Conservation (phyloP, 92 coral and sea anemone genomes). For the Palythoa caribaeorum region DNA sequence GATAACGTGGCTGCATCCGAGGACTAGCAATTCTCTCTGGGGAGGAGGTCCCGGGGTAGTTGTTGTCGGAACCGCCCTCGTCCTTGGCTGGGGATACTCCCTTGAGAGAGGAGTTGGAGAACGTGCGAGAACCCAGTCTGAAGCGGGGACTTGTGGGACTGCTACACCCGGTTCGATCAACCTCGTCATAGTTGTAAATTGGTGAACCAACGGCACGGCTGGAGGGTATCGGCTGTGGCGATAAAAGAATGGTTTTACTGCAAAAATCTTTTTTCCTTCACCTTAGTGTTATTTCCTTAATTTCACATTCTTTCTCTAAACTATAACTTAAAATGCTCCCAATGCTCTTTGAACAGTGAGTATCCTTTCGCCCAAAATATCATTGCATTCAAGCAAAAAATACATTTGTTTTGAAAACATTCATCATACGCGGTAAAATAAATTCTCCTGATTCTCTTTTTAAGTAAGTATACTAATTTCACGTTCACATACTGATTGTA, state of each 20-base stretch:
- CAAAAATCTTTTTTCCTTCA: not conserved
- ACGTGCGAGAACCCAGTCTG: conserved; percentile 92
- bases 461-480: no score
- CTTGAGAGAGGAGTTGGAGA: conserved; percentile 86
- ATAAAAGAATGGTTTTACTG: not conserved
- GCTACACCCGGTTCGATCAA: conserved; percentile 59
- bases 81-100: conserved; percentile 65
- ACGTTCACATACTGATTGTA: no score
- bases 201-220: conserved; percentile 70
- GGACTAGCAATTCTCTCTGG: conserved; percentile 36
- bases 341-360: no score
- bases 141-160: conserved; percentile 80
- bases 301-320: not conserved
- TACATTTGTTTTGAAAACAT: no score
- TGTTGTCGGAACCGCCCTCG: conserved; percentile 39
- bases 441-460: no score
- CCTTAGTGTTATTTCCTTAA: not conserved
- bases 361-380: no score
- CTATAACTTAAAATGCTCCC: no score
- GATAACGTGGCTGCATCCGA: conserved; percentile 22
- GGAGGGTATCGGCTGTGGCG: conserved; percentile 75
- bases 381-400: no score
- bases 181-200: conserved; percentile 72
- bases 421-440: no score
- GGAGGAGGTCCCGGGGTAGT: conserved; percentile 8